A percentile compares a stretch with the other conserved stretches of the same genome.
Conservation (phyloP, 2,797 vertebrate species). For the Margarornis squamiger region DNA sequence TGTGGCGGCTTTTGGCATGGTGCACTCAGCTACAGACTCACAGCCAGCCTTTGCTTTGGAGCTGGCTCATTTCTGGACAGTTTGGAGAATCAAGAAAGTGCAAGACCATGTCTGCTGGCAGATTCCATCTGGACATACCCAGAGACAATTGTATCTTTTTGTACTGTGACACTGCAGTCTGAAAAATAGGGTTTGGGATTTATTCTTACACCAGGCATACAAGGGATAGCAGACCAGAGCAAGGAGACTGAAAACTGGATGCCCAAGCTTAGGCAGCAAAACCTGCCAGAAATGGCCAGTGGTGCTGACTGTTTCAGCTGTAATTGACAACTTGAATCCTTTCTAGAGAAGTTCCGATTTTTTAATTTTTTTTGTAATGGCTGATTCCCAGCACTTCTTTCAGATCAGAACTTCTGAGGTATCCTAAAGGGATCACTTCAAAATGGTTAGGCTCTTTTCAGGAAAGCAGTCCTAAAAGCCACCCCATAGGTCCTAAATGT, state of each 20-base stretch:
- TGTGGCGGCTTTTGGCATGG: neutral
- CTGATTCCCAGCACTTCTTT: neutral
- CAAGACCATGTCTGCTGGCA: neutral
- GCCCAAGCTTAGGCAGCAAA: neutral
- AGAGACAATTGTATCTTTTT: neutral
- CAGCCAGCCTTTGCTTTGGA: neutral
- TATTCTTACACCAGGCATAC: neutral
- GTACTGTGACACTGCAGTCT: neutral
- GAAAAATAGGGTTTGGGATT: neutral
- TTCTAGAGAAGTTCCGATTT: neutral
- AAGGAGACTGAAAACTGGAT: neutral
- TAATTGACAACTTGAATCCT: neutral
- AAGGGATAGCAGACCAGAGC: neutral
- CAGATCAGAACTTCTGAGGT: neutral
- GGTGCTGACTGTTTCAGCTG: neutral
- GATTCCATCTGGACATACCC: neutral
- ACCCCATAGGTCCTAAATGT: neutral
- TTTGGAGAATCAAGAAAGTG: neutral
- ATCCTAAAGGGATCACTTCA: neutral
- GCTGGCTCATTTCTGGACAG: neutral
- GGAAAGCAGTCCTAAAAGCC: neutral
- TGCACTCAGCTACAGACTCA: neutral
- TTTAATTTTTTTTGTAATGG: neutral
- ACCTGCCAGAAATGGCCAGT: neutral
- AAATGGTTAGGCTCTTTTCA: neutral